A percentile compares a stretch with the other conserved stretches of the same genome.
These are phyloP conservation scores for Laodelphax striatellus DNA, from an alignment of 1,140 invertebrate species.

Conservation along the genomic window DNA sequence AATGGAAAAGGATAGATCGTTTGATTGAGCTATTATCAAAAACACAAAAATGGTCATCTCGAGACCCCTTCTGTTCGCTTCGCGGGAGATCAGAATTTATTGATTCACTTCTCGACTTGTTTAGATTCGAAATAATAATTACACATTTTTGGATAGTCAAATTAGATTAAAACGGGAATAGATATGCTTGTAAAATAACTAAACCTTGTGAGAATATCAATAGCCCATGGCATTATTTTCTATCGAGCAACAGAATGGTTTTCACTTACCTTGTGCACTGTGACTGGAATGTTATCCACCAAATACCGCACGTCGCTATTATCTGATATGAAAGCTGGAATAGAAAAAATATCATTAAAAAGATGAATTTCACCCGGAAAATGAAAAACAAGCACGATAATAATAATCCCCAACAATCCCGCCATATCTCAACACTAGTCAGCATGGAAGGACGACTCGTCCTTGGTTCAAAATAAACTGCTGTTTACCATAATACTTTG, in stretches of 20 bases:
- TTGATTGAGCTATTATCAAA: too few relatives aligned
- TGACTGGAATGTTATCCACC: conserved; percentile 45
- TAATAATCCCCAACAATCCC: conserved; percentile 2
- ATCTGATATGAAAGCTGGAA: conserved; percentile 55
- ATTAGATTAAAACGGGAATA: too few relatives aligned
- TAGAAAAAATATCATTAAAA: conserved; percentile 2
- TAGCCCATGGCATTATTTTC: not conserved
- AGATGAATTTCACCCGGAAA: not conserved
- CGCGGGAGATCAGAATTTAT: too few relatives aligned
- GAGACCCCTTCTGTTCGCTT: too few relatives aligned
- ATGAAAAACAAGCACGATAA: too few relatives aligned
- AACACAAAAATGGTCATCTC: too few relatives aligned
- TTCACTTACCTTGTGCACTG: conserved; percentile 39
- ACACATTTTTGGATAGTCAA: too few relatives aligned
- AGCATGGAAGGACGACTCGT: conserved; percentile 13
- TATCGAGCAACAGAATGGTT: too few relatives aligned
- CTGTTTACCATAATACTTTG: not conserved
- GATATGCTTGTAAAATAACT: not conserved
- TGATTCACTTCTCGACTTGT: too few relatives aligned
- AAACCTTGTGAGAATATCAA: conserved; percentile 4
- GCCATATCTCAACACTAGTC: conserved; percentile 12
- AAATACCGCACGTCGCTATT: conserved; percentile 55
- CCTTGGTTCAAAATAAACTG: conserved; percentile 5
- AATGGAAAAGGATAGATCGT: too few relatives aligned
- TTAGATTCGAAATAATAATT: too few relatives aligned